Conservation (phyloP, 2,888 invertebrate species). For the Cephus pygmeus region DNA sequence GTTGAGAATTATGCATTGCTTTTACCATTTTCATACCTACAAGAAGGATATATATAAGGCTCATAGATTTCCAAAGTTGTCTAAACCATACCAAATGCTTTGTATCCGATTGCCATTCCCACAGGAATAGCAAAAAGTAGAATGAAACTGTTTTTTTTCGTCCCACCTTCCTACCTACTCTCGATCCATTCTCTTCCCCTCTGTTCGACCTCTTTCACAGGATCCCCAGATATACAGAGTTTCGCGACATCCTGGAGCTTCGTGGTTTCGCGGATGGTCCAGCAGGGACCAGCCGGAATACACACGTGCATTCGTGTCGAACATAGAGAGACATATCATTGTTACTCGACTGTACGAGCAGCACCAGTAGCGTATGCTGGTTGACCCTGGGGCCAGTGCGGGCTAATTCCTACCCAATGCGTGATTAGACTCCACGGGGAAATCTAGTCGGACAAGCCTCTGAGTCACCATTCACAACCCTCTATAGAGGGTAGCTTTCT, state of each 20-base stretch:
- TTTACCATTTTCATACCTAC: constrained; percentile 1
- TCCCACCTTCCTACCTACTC: constrained; percentile 12
- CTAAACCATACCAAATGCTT: neutral
- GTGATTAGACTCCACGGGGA: constrained; percentile 61
- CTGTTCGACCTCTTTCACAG: neutral
- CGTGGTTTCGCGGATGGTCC: constrained; percentile 19
- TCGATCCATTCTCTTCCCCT: constrained; percentile 7
- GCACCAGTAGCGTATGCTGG: neutral
- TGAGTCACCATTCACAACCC: constrained; percentile 21
- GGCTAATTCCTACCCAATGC: constrained; percentile 54
- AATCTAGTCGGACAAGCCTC: constrained; percentile 57
- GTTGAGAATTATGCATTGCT: constrained; percentile 49
- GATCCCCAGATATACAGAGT: neutral
- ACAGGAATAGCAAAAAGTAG: neutral
- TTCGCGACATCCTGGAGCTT: neutral
- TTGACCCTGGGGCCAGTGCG: constrained; percentile 39
- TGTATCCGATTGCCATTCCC: neutral
- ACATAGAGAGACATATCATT: constrained; percentile 44
- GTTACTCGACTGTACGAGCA: constrained; percentile 31
- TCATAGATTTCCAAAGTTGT: neutral
- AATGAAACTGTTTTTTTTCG: constrained; percentile 17
- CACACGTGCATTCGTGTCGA: constrained; percentile 40
- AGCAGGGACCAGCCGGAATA: constrained; percentile 25
- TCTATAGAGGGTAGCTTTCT: neutral
- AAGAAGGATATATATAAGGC: neutral